Base-by-base conservation (phyloP, 2,888 invertebrate species). In the Cyrtodaria siliqua region DNA sequence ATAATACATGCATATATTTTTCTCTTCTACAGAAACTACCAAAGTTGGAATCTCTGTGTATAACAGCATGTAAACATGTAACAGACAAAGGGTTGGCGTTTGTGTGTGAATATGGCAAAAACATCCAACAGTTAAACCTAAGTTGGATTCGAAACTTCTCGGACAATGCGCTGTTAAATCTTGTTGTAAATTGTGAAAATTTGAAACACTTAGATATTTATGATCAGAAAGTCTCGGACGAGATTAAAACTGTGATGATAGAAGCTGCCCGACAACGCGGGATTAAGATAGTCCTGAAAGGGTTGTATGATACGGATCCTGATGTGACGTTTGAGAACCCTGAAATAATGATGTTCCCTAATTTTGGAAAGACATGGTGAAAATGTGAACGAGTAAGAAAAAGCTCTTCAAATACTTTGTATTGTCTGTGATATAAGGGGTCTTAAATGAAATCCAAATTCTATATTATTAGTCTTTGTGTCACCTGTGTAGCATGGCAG, bases 41-140 rank as follows among this genome's bases (percentile, higher is more conserved):
- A 4, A 27, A 81, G 0, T 74, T 91, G 49, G 85, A 88, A 67
- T 84, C 83, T 2, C 71, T 92, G 16, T 90, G 86, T 70, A 59
- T 92, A 33, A 78, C 86, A 24, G 83, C 84, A 1, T 91, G 91
- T 77, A 83, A 82, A 56, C 89, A 91, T 75, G 40, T 92, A 26
- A 91, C 90, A 16, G 89, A 89, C 64, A 79, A 84, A 29, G 73
- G 87, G 3, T 47, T 90, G 14, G 60, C 68, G 4, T 75, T 86
- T 4, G 62, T 91, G 44, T 56, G 60, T 40, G 87, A 84, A 78
- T 73, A 84, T 61, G 76, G 80, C 29, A 80, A 79, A 26, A 76
- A 87, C 4, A 55, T 91, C 6, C 53, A 71, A 49, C 72, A 87
- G 16, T 71, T 91, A 0, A 89, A 90, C 53, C 75, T 89, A 2